A percentile compares a stretch with the other conserved stretches of the same genome.
Conservation (phyloP, 2,888 invertebrate genomes). For the Papilio demoleus region DNA sequence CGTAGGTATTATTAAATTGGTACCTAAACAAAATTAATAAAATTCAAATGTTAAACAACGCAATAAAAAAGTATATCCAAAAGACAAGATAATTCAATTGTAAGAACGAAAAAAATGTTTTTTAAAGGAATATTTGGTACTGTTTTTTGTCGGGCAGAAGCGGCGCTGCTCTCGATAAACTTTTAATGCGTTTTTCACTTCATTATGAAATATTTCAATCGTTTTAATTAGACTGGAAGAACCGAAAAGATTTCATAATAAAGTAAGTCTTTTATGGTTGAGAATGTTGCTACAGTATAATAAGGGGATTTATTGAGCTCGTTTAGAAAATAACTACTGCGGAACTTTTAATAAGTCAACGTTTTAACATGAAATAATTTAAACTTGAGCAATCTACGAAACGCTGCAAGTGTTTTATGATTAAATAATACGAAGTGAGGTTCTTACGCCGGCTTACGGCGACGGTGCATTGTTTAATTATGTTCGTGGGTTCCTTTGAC, state of each 20-base stretch:
- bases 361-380: conserved; percentile 36
- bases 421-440: conserved; percentile 34
- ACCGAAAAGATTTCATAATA: conserved; percentile 61
- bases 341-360: conserved; percentile 39
- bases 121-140: conserved; percentile 46
- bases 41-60: neutral
- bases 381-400: conserved; percentile 37
- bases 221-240: conserved; percentile 64
- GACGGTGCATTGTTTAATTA: conserved; percentile 28
- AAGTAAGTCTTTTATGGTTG: conserved; percentile 52
- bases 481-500: conserved; percentile 17
- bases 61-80: conserved; percentile 20
- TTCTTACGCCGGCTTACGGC: conserved; percentile 25
- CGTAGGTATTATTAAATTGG: no score
- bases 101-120: conserved; percentile 42
- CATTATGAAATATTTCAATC: conserved; percentile 71
- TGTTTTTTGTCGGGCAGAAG: conserved; percentile 54
- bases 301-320: conserved; percentile 54
- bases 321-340: conserved; percentile 46
- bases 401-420: conserved; percentile 36
- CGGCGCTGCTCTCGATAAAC: conserved; percentile 58
- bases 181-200: conserved; percentile 76
- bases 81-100: conserved; percentile 37
- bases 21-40: neutral
- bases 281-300: conserved; percentile 53